Evolutionary conservation across 2,888 invertebrate genomes (phyloP), one percentile per base, ranked within the genome.

Genomic region (Callosobruchus maculatus): DNA sequence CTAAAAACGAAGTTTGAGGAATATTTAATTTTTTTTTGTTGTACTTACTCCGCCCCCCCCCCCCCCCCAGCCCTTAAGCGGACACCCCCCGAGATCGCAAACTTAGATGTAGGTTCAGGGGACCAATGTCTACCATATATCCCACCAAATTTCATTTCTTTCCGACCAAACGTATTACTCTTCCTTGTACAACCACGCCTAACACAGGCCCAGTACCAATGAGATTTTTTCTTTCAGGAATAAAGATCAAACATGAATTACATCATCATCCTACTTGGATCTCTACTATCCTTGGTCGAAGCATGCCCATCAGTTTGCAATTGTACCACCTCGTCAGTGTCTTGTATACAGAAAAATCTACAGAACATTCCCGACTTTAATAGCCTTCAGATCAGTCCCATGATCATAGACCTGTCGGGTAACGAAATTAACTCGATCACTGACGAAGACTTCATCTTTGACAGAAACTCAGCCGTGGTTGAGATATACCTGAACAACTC

Each of bases 401-500:
- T 81, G 20, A 81, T 83, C 18, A 80, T 87, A 3, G 85, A 87
- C 74, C 77, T 87, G 13, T 85, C 86, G 0, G 82, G 83, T 20
- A 86, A 86, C 75, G 80, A 82, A 26, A 81, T 87, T 31, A 79
- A 82, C 68, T 81, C 80, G 67, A 78, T 87, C 22, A 79, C 78
- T 22, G 72, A 74, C 20, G 79, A 79, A 20, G 81, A 84, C 74
- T 83, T 86, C 73, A 80, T 80, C 30, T 85, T 84, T 77, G 81
- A 80, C 0, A 82, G 82, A 72, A 82, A 81, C 66, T 78, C 79
- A 22, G 77, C 81, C 20, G 80, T 87, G 13, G 81, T 81, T 75
- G 83, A 83, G 72, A 75, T 87, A 20, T 83, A 83, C 74, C 74
- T 87, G 71, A 85, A 86, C 77, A 78, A 80, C 69, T 84, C 85